Conservation (phyloP, 2,113 vertebrate species). For the Echinops telfairi region DNA sequence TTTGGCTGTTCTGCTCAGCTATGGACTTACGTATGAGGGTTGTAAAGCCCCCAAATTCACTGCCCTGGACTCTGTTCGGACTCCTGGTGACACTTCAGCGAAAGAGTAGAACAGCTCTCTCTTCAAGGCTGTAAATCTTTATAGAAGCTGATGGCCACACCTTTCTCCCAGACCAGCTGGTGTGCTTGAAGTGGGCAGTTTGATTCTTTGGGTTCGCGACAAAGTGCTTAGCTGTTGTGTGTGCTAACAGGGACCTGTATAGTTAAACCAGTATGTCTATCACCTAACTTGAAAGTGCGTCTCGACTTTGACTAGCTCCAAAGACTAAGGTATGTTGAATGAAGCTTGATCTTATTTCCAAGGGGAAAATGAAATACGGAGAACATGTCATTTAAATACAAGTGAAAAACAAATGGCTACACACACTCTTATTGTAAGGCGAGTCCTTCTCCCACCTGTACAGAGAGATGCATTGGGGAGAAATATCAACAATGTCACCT, state of each 20-base stretch:
- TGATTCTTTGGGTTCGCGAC: neutral
- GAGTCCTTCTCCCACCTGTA: neutral
- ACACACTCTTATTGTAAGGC: neutral
- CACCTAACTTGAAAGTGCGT: conserved; percentile 20
- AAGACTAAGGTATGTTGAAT: conserved; percentile 1
- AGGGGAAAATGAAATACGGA: conserved; percentile 9
- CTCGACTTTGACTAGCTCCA: neutral
- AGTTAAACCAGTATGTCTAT: conserved; percentile 15
- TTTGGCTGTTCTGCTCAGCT: conserved; percentile 5
- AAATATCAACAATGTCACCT: neutral
- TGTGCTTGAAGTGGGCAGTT: neutral
- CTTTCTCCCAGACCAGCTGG: neutral
- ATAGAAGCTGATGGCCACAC: neutral
- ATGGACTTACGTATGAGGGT: neutral
- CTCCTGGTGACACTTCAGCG: too few species aligned
- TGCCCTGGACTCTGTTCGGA: neutral
- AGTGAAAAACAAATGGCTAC: conserved; percentile 52
- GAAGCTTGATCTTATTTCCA: conserved; percentile 44
- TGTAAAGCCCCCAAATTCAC: neutral
- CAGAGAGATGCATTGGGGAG: neutral
- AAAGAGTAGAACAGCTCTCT: too few species aligned
- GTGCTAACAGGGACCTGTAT: neutral
- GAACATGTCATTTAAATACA: conserved; percentile 50
- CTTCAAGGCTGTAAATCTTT: neutral
- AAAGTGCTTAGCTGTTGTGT: neutral